Evolutionary conservation across 2,113 vertebrate genomes (phyloP).

Genomic region (Calcarius ornatus): DNA sequence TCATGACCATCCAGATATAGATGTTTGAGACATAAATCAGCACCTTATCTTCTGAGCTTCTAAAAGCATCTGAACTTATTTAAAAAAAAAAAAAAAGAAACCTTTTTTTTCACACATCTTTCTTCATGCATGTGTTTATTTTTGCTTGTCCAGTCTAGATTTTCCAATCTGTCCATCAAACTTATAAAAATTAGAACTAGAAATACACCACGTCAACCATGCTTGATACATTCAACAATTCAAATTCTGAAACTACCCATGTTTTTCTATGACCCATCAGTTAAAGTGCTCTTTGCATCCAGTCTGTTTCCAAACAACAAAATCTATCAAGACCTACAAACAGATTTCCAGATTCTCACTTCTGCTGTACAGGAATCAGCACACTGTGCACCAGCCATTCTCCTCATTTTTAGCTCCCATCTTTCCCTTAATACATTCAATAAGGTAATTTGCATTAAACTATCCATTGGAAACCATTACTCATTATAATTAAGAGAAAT

Average conservation of each 20-base stretch:
- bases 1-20: neutral
- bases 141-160: neutral
- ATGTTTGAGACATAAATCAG: neutral
- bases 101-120: neutral
- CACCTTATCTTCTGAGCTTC: neutral
- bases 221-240: neutral
- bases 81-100: neutral
- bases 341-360: neutral
- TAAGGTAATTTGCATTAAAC: neutral
- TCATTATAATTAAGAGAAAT: neutral
- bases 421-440: neutral
- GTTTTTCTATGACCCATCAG: neutral
- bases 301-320: neutral
- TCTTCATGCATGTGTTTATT: neutral
- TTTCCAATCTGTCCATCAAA: neutral
- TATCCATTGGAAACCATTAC: neutral
- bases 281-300: neutral
- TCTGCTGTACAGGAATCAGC: neutral
- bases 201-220: neutral
- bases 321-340: neutral
- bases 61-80: neutral
- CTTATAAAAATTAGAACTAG: neutral
- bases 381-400: neutral
- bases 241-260: neutral
- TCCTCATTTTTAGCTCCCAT: neutral